Base-by-base conservation (phyloP, 1,140 invertebrate species). In the Philotrypesis tridentata region DNA sequence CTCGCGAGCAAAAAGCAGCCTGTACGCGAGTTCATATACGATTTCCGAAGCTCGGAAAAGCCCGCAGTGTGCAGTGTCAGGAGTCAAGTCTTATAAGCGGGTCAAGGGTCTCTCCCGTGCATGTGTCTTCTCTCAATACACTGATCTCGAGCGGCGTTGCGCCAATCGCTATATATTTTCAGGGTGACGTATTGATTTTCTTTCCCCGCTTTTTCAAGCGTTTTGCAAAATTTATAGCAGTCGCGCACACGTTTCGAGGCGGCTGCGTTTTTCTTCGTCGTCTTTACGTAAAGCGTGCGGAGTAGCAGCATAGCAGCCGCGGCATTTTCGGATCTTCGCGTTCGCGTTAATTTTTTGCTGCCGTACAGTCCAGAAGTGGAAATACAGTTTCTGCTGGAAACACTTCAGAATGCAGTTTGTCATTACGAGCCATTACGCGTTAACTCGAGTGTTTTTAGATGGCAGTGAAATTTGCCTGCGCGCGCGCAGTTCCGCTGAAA, bases 361-460 rank as follows among this genome's bases (percentile, higher is more conserved):
- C 43, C 43, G 17, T 37, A 37, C 43, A 2, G 43, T 2, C 14
- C 14, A 48, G 43, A 48, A 17, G 43, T 48, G 43, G 43, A 48
- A 48, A 48, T 17, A 17, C 43, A 48, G 43, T 48, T 48, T 48
- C 43, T 48, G 17, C 43, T 14, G 12, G 21, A 55, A 55, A 55
- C 48, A 55, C 48, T 55, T 17, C 14, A 55, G 21, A 55, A 55
- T 55, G 12, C 48, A 48, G 37, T n/a, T 78, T 78, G 40, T 43
- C 40, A 79, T 79, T 60, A 79, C 25, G 65, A 68, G 33, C 68
- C 48, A 71, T 78, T 78, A 29, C 23, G 23, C 37, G 40, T 76
- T 43, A 76, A 48, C 17, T 12, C 48, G 55, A 71, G 33, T 70
- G 68, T 43, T 79, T 79, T 79, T 43, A 71, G 27, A 21, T 63